phyloP scores from a whole-genome alignment of 1,140 invertebrate genomes.

The Popillia japonica region DNA sequence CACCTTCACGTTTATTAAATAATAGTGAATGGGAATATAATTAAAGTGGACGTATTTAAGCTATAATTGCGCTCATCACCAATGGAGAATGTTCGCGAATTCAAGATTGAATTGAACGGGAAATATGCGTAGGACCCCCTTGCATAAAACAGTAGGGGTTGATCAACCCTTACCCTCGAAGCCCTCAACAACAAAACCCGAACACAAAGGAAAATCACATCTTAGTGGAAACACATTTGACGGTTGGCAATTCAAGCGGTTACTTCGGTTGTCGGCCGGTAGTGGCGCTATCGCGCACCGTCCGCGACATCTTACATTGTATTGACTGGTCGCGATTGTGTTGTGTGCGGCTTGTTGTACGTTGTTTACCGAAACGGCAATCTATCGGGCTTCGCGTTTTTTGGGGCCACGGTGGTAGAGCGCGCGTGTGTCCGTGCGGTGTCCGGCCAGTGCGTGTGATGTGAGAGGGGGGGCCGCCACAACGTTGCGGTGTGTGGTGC shows the following conservation, averaged over 20 bases:
- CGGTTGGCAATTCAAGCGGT: slow-evolving; percentile 48
- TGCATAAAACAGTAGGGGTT: slow-evolving; percentile 15
- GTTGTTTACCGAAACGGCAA: neutral
- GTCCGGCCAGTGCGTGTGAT: slow-evolving; percentile 25
- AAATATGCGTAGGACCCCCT: slow-evolving; percentile 2
- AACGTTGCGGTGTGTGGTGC: neutral
- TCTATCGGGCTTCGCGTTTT: slow-evolving; percentile 7
- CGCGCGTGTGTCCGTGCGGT: neutral
- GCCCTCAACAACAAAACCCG: neutral
- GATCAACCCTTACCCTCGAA: neutral
- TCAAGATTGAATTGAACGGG: neutral
- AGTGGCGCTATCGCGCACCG: slow-evolving; percentile 49
- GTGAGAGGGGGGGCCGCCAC: slow-evolving; percentile 37
- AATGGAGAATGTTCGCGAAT: neutral
- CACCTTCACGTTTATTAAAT: too few species aligned
- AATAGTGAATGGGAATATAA: neutral
- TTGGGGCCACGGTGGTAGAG: neutral
- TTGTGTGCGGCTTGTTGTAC: slow-evolving; percentile 29
- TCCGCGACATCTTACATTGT: slow-evolving; percentile 68
- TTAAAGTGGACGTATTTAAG: neutral
- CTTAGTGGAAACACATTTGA: slow-evolving; percentile 37
- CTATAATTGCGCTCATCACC: neutral
- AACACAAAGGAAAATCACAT: slow-evolving; percentile 20
- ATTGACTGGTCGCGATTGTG: slow-evolving; percentile 66
- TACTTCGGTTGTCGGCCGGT: slow-evolving; percentile 48